Base-by-base conservation (phyloP, 2,113 vertebrate genomes). In the Phylloscopus trochiloides region DNA sequence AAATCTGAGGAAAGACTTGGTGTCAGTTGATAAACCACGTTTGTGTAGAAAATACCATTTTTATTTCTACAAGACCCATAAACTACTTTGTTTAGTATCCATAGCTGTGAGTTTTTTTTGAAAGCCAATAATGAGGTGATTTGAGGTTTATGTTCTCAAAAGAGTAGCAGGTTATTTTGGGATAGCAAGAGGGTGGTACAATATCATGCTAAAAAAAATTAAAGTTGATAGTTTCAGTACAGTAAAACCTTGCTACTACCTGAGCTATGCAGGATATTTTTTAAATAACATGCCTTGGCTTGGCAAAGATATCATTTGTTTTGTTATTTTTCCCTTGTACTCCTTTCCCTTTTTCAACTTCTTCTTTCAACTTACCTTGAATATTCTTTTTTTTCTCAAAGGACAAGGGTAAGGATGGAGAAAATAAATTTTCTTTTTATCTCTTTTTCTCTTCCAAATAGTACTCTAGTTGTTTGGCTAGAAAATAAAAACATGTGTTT, bases 401-500 rank as follows among this genome's bases (percentile, higher is more conserved):
- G 40, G 54, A 54, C 52, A 81, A 50, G 55, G 42, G 32, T 58
- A 92, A 94, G 13, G 29, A 38, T 74, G 22, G 32, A 81, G 43
- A 88, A 83, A 72, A 90, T 15, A 43, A 72, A 57, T 92, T 88
- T 63, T 79, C 22, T 91, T 90, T 88, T 86, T 68, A 59, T 92
- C 78, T 93, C n/a, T 86, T 72, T 91, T 94, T 38, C 21, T 65
- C 10, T 83, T 92, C 70, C 84, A 95, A 91, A 70, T 63, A 65
- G 61, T 57, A 72, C 15, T 88, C 73, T 77, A 77, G 78, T 74
- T 90, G 61, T 92, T 91, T 94, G 94, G 94, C 91, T 91, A 55
- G 66, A 92, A 96, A 97, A 94, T 85, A 88, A 96, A 97, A 91
- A 85, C 93, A 96, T 96, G 70, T 96, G 95, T 96, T 96, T 95